Evolutionary conservation across 2,113 vertebrate species (phyloP), one percentile per base, ranked within the genome.

Genomic region (Heteronetta atricapilla): DNA sequence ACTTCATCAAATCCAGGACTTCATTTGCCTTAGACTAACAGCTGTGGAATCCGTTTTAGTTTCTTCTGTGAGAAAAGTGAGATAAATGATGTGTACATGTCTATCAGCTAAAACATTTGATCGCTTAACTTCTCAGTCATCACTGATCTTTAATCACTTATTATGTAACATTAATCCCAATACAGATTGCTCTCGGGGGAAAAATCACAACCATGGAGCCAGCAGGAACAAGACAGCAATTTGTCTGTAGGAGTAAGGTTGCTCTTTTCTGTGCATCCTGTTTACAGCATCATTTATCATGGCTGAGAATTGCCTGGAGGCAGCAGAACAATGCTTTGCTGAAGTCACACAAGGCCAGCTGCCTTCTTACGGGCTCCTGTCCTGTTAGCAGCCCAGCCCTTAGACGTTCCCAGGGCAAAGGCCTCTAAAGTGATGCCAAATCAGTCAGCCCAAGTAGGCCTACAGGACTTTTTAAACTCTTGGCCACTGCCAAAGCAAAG

Each of bases 31-130:
- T 75, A 64, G 78, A 82, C 42, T 90, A 94, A 88, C 53, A 97
- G 93, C 55, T 77, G 81, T 96, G 66, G 56, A 96, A 95, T 89
- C 84, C 13, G 28, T 60, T 90, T 95, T 95, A 94, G 92, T 95
- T 96, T 96, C 67, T 96, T 36, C 77, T 64, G 29, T 22, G 77
- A 93, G 70, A 79, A 97, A 96, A 97, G 91, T 96, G 90, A 97
- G 86, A 95, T 96, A 89, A 84, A 96, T 86, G 72, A 91, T 95
- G 48, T 78, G 42, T 88, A 55, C 13, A 10, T 31, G 62, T 84
- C 86, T 89, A 77, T 84, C 11, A 4, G 69, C 80, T 90, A 67
- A 97, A 97, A 85, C 91, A 93, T 88, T 94, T 96, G 86, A 96
- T 96, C 38, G 59, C 59, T 95, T 96, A 89, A 81, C 90, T 95